Evolutionary conservation across 2,888 invertebrate species (phyloP), one percentile per base, ranked within the genome.

Genomic region (Sphaerophoria rueppellii): DNA sequence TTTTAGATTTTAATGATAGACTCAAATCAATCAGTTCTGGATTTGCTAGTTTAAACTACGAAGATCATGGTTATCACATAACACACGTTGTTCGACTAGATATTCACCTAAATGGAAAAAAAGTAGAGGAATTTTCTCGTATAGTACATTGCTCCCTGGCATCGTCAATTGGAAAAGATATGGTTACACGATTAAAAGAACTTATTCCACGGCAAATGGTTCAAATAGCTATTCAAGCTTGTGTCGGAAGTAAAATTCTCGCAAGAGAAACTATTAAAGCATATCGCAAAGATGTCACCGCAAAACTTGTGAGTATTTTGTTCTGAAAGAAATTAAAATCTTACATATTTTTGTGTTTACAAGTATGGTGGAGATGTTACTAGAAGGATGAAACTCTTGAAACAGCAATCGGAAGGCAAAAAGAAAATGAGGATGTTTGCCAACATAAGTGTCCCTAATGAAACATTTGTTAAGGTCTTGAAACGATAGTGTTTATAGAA

Each of bases 41-140:
- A 40, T 99, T 98, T 92, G 99, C 98, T 0, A 97, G 97, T 90
- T 98, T 98, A 90, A 98, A 98, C 91, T 98, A 98, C 89, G 97
- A 98, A 91, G 96, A 97, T 90, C 92, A 94, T 89, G 98, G 97
- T 1, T 99, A 96, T 91, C 94, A 96, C 89, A 90, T 90, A 85
- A 95, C 98, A 82, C 93, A 95, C 79, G 93, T 99, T 88, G 95
- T 96, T 0, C 97, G 96, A 91, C 95, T 98, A 91, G 92, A 93
- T 48, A 90, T 91, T 34, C 89, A 95, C 67, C 92, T 99, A 37
- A 99, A 99, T 91, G 96, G 96, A 0, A 92, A 93, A 2, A 88
- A 93, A 50, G 95, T 98, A 0, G 97, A 98, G 73, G 98, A 98
- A 92, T 92, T 99, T 71, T 95, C 96, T 50, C 94, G 94, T 12